phyloP scores from a whole-genome alignment of 1,140 invertebrate genomes.

The Hormaphis cornu region DNA sequence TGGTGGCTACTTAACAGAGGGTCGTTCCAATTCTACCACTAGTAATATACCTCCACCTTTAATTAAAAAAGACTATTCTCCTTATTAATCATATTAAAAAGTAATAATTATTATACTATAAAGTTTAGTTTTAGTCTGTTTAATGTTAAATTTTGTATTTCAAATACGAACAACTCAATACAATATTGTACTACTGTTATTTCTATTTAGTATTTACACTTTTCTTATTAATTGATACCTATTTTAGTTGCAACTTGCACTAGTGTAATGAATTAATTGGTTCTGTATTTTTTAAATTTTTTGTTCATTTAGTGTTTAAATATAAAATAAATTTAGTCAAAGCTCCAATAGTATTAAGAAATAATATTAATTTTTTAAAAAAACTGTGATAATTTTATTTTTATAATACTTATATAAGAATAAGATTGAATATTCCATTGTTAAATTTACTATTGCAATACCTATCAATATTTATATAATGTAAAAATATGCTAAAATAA shows the following conservation, averaged over 20 bases:
- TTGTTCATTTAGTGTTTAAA: background rate
- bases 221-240: conserved; percentile 2
- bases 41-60: conserved; percentile 27
- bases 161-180: background rate
- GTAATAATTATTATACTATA: background rate
- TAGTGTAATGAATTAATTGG: background rate
- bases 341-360: background rate
- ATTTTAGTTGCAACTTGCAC: background rate
- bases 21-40: conserved; percentile 6
- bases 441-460: background rate
- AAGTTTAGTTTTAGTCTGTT: background rate
- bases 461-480: conserved; percentile 5
- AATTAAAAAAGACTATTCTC: conserved; percentile 25
- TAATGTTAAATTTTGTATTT: background rate
- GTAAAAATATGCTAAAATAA: background rate
- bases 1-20: conserved; percentile 21
- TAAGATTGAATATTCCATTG: background rate
- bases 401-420: conserved; percentile 13
- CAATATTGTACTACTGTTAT: background rate
- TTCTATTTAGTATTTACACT: background rate
- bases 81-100: conserved; percentile 10
- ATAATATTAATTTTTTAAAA: conserved; percentile 5
- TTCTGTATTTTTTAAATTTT: background rate
- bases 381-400: conserved; percentile 24
- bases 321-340: background rate